Base-by-base conservation (phyloP, 2,888 invertebrate genomes). In the Xestia sexstrigata region DNA sequence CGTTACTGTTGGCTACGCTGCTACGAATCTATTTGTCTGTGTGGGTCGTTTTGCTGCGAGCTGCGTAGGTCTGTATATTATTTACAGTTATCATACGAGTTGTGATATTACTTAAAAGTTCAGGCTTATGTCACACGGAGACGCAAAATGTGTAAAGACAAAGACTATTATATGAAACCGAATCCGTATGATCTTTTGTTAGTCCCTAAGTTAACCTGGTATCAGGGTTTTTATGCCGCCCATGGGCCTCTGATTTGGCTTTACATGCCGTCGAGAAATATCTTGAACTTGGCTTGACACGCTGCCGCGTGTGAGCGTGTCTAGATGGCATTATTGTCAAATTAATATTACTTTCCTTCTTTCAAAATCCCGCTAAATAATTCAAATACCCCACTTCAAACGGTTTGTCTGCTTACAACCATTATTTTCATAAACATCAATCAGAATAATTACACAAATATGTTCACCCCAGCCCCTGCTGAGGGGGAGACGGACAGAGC, bases 391-490 rank as follows among this genome's bases (percentile, higher is more conserved):
- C 60, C 23, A 20, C 76, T 78, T 47, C 2, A 66, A 47, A 68
- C 26, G 52, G 68, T 86, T 70, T 80, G 77, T 78, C 42, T 74
- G 68, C 69, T 45, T 67, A 58, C 35, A 81, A 76, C 72, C 76
- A 78, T 87, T 78, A 80, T 85, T 86, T 74, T 74, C 62, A 66
- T 87, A 83, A 88, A 83, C 83, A 87, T 86, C 86, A 87, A 88
- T 88, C 87, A 81, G 39, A 81, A 79, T 87, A 86, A 88, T 87
- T 86, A 83, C 74, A 71, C 81, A 88, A 88, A 88, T 88, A 88
- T 87, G 88, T 83, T 84, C 82, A 75, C 87, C 87, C 83, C 78
- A 63, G 68, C 68, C 66, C 26, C 52, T 47, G n/a, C 15, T 35
- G 17, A 65, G 39, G 79, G 67, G 62, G 63, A 63, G 55, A 6